Percentiles rank a stretch among this genome's conserved stretches.
Conservation (phyloP, 2,888 invertebrate species). For the Cheilosia urbana region DNA sequence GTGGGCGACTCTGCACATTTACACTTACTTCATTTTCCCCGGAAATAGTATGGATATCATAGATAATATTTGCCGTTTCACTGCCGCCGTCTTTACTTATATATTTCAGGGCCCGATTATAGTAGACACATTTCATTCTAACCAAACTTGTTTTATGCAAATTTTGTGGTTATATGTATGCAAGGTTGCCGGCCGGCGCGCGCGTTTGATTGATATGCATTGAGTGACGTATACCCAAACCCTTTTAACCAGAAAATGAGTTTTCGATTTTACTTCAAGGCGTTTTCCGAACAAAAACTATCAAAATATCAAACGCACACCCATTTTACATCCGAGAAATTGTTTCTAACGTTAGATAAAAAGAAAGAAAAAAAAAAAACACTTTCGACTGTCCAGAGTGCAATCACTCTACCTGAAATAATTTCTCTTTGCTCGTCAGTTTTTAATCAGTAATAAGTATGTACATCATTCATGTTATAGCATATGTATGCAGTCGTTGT, state of each 20-base stretch:
- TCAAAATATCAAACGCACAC: too few relatives aligned
- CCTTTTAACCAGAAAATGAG: not conserved
- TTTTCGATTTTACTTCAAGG: not conserved
- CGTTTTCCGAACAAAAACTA: too few relatives aligned
- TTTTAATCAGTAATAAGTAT: slow-evolving; percentile 30
- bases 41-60: not conserved
- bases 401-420: slow-evolving; percentile 36
- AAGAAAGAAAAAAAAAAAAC: not conserved
- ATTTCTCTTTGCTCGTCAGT: slow-evolving; percentile 17
- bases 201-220: not conserved
- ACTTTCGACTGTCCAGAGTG: slow-evolving; percentile 20
- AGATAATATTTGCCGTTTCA: too few relatives aligned
- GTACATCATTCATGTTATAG: not conserved
- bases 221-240: not conserved
- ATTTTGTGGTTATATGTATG: not conserved
- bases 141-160: slow-evolving; percentile 3
- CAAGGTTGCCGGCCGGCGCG: slow-evolving; percentile 8
- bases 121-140: not conserved
- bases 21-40: not conserved
- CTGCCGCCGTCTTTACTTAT: too few relatives aligned
- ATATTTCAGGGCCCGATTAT: not conserved
- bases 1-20: not conserved
- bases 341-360: not conserved
- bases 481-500: slow-evolving; percentile 51
- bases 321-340: not conserved